Conservation (phyloP, 2,888 invertebrate genomes). For the Mythimna pallens region DNA sequence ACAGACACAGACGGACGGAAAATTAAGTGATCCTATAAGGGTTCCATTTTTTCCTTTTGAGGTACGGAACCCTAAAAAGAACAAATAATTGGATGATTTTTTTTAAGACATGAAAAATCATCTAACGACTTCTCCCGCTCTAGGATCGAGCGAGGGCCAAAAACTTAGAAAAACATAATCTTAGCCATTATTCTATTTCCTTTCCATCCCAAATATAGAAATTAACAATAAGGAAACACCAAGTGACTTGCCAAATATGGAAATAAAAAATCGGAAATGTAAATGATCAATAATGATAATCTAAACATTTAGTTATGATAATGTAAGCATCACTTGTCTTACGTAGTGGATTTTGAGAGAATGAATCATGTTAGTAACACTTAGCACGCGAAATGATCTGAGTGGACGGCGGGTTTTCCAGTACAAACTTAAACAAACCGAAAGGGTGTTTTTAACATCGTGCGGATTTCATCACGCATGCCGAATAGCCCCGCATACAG, state of each 20-base stretch:
- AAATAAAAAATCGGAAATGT: constrained; percentile 27
- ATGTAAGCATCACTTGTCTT: constrained; percentile 6
- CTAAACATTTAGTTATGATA: constrained; percentile 45
- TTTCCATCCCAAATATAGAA: constrained; percentile 30
- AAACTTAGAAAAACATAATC: neutral
- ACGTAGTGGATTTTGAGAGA: neutral
- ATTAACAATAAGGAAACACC: constrained; percentile 33
- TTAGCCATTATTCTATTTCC: constrained; percentile 10
- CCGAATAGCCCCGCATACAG: too few relatives aligned
- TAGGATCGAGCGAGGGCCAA: neutral
- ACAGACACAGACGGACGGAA: too few relatives aligned
- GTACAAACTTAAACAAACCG: neutral
- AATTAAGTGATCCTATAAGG: too few relatives aligned
- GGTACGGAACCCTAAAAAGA: too few relatives aligned
- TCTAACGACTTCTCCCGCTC: too few relatives aligned
- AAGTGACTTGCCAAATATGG: neutral
- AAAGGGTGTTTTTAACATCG: too few relatives aligned
- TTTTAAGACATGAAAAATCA: too few relatives aligned
- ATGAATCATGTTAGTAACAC: constrained; percentile 20
- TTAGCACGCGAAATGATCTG: neutral
- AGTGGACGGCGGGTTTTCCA: neutral
- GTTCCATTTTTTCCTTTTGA: too few relatives aligned
- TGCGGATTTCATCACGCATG: too few relatives aligned
- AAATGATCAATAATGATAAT: constrained; percentile 16
- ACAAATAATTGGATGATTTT: too few relatives aligned